phyloP scores from a whole-genome alignment of 2,888 invertebrate genomes.

The Beris chalybata region DNA sequence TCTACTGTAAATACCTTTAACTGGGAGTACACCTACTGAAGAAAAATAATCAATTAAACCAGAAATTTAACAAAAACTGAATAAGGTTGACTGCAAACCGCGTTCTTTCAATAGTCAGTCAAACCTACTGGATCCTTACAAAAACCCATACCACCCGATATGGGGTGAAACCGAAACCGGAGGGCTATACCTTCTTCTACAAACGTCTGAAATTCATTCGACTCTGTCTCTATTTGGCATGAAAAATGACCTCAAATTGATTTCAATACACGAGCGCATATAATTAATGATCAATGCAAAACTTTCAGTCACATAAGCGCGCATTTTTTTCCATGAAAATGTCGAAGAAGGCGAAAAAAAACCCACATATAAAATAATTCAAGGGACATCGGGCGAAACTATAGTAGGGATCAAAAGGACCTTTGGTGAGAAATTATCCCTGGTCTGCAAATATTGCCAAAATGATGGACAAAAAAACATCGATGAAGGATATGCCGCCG shows the following conservation, averaged over 20 bases:
- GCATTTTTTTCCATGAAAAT: slow-evolving; percentile 4
- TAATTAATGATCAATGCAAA: slow-evolving; percentile 40
- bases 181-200: slow-evolving; percentile 16
- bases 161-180: no score
- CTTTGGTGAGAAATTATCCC: no score
- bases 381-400: slow-evolving; percentile 1
- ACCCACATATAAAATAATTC: not conserved
- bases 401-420: no score
- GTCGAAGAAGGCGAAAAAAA: slow-evolving; percentile 2
- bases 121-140: no score
- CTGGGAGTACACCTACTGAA: no score
- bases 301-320: slow-evolving; percentile 25
- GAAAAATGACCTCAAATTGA: slow-evolving; percentile 41
- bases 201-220: slow-evolving; percentile 29
- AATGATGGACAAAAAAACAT: not conserved
- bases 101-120: no score
- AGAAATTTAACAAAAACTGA: no score
- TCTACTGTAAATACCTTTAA: no score
- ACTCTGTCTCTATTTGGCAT: slow-evolving; percentile 34
- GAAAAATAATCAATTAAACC: no score
- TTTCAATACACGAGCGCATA: slow-evolving; percentile 40
- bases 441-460: no score
- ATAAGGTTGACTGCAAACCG: no score
- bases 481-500: slow-evolving; percentile 2
- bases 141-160: no score